Percentiles rank a stretch among this genome's conserved stretches.
Conservation (phyloP, 1,140 invertebrate genomes). For the Camponotus vicinus region DNA sequence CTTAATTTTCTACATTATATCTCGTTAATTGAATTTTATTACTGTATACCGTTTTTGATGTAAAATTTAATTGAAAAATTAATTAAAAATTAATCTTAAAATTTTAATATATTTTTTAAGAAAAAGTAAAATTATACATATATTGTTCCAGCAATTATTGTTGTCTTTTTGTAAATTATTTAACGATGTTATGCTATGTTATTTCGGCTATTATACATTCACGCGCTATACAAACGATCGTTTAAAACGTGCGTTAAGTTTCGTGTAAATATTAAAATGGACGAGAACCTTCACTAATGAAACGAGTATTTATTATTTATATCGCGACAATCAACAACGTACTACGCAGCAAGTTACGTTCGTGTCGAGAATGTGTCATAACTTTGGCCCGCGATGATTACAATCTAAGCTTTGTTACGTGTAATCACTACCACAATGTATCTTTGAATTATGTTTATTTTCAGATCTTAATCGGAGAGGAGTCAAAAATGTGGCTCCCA, state of each 20-base stretch:
- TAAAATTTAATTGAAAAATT: neutral
- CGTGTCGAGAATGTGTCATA: constrained; percentile 49
- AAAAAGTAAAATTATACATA: neutral
- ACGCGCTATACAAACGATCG: neutral
- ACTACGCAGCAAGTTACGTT: constrained; percentile 49
- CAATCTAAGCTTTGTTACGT: constrained; percentile 53
- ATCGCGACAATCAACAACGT: constrained; percentile 43
- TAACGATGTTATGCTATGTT: neutral
- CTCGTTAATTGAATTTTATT: neutral
- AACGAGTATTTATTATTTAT: constrained; percentile 53
- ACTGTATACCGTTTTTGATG: neutral
- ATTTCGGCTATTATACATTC: neutral
- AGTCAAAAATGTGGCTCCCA: constrained; percentile 40
- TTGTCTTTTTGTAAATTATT: neutral
- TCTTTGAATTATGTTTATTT: constrained; percentile 55
- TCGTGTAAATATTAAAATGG: constrained; percentile 20
- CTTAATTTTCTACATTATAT: neutral
- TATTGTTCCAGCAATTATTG: neutral
- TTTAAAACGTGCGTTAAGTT: constrained; percentile 16
- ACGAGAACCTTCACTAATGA: constrained; percentile 26
- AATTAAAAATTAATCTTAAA: neutral
- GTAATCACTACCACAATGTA: constrained; percentile 48
- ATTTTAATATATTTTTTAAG: too few relatives aligned
- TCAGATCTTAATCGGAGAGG: constrained; percentile 38
- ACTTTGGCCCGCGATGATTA: constrained; percentile 45